Evolutionary conservation across 1,140 invertebrate genomes (phyloP).

Genomic region (Meloidogyne chitwoodi): DNA sequence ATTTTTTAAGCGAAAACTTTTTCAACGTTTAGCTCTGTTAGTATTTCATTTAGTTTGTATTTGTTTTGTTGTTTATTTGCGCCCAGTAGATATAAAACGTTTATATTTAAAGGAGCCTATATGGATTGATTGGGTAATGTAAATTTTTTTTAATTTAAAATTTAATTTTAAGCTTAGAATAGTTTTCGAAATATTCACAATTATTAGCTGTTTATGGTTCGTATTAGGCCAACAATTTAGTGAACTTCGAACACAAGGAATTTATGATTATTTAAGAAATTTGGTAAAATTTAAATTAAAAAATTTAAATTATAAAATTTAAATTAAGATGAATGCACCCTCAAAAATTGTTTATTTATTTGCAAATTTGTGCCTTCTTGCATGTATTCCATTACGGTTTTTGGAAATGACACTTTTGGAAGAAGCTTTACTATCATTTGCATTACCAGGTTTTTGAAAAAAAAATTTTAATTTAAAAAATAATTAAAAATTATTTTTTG

Average conservation of each 20-base stretch:
- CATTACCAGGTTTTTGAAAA: slow-evolving; percentile 83
- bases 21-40: slow-evolving; percentile 80
- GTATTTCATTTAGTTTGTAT: slow-evolving; percentile 78
- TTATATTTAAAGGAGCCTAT: slow-evolving; percentile 62
- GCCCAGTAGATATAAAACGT: slow-evolving; percentile 67
- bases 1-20: slow-evolving; percentile 74
- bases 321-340: slow-evolving; percentile 78
- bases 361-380: slow-evolving; percentile 84
- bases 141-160: background rate
- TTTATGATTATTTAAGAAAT: slow-evolving; percentile 82
- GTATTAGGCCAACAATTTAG: slow-evolving; percentile 84
- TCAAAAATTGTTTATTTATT: slow-evolving; percentile 87
- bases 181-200: slow-evolving; percentile 76
- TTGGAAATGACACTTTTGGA: slow-evolving; percentile 73
- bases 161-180: slow-evolving; percentile 66
- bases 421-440: slow-evolving; percentile 83
- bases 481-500: background rate
- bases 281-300: slow-evolving; percentile 67
- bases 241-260: slow-evolving; percentile 86
- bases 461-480: slow-evolving; percentile 81
- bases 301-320: slow-evolving; percentile 17
- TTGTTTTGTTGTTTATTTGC: slow-evolving; percentile 80
- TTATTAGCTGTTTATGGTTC: slow-evolving; percentile 78
- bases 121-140: slow-evolving; percentile 60
- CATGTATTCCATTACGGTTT: slow-evolving; percentile 82